Evolutionary conservation across 1,140 invertebrate species (phyloP).

Genomic region (Sinonovacula constricta): DNA sequence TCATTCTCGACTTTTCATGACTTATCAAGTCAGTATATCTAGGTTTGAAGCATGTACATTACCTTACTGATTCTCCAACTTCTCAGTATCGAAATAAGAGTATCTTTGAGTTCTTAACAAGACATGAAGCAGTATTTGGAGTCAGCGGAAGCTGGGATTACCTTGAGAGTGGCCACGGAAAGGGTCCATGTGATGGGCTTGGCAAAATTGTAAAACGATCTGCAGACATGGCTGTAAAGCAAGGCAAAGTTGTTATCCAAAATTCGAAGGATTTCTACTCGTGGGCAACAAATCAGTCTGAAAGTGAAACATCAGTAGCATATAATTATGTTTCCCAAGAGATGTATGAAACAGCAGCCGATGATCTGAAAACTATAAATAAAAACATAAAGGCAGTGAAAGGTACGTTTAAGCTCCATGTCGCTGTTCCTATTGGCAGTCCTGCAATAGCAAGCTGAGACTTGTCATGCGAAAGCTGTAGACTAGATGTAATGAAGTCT

Average conservation of each 20-base stretch:
- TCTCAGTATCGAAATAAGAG: constrained; percentile 50
- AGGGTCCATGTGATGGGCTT: constrained; percentile 54
- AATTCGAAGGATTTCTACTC: constrained; percentile 43
- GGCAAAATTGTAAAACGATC: too few species aligned
- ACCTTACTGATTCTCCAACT: constrained; percentile 53
- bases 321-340: constrained; percentile 48
- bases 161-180: constrained; percentile 50
- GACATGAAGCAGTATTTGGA: constrained; percentile 34
- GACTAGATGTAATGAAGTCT: too few species aligned
- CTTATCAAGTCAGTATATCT: constrained; percentile 19
- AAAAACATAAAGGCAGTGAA: constrained; percentile 19
- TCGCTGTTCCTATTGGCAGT: constrained; percentile 6
- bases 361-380: constrained; percentile 21
- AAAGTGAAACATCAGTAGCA: constrained; percentile 15
- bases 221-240: too few species aligned
- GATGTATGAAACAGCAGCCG: constrained; percentile 10
- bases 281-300: constrained; percentile 27
- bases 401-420: constrained; percentile 50
- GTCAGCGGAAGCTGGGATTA: constrained; percentile 47
- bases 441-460: constrained; percentile 9
- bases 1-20: too few species aligned
- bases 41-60: constrained; percentile 42
- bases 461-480: constrained; percentile 12
- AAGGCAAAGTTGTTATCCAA: too few species aligned
- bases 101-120: constrained; percentile 9